Evolutionary conservation across 2,113 vertebrate genomes (phyloP).

Genomic region (Columba livia): DNA sequence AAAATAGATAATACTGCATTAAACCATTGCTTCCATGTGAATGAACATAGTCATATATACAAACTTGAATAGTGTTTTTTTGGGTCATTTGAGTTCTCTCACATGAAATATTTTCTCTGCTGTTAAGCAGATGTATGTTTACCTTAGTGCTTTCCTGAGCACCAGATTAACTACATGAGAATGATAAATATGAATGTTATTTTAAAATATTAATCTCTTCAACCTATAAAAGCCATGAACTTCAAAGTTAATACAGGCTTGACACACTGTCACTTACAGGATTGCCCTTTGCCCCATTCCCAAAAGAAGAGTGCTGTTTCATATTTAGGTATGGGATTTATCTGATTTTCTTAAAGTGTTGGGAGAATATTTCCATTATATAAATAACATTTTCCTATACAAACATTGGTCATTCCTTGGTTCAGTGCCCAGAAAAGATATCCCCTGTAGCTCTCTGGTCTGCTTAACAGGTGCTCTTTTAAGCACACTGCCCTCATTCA

Average conservation of each 20-base stretch:
- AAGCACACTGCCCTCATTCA: neutral
- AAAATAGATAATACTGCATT: neutral
- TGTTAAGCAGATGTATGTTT: neutral
- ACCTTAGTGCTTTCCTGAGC: neutral
- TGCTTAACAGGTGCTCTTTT: conserved; percentile 10
- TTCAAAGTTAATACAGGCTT: neutral
- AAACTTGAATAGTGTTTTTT: neutral
- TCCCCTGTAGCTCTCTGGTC: neutral
- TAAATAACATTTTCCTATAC: neutral
- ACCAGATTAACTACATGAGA: neutral
- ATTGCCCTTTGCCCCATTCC: neutral
- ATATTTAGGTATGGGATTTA: neutral
- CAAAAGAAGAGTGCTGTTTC: neutral
- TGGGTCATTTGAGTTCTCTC: neutral
- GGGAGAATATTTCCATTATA: neutral
- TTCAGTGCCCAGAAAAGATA: neutral
- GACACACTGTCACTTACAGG: neutral
- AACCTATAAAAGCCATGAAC: neutral
- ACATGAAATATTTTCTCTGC: neutral
- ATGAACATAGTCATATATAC: neutral
- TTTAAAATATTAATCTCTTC: conserved; percentile 33
- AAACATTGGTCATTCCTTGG: neutral
- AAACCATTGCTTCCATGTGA: neutral
- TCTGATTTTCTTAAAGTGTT: neutral
- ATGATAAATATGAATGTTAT: neutral